Conservation (phyloP, 2,888 invertebrate species). For the Isotomurus palustris region DNA sequence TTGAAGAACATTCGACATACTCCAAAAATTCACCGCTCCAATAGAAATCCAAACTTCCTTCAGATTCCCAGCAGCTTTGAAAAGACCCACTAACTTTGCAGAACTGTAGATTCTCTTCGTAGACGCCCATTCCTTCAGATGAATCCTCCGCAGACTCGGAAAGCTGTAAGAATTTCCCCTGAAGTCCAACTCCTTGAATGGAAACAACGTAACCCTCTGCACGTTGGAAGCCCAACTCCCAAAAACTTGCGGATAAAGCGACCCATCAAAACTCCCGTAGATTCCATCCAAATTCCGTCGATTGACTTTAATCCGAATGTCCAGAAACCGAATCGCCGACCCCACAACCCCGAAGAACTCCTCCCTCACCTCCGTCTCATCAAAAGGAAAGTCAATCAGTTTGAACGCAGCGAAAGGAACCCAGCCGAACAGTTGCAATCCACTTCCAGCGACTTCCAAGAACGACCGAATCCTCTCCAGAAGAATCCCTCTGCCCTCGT, state of each 20-base stretch:
- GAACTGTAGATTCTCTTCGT: slow-evolving; percentile 16
- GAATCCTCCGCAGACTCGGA: slow-evolving; percentile 15
- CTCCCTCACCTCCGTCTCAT: background rate
- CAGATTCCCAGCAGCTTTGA: slow-evolving; percentile 7
- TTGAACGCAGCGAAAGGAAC: slow-evolving; percentile 20
- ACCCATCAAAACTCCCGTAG: slow-evolving; percentile 9
- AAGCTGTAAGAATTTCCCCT: background rate
- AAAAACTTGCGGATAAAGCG: slow-evolving; percentile 15
- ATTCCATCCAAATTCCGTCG: background rate
- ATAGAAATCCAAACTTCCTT: slow-evolving; percentile 24
- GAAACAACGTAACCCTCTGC: slow-evolving; percentile 17
- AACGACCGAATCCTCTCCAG: no score
- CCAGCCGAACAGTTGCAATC: slow-evolving; percentile 19
- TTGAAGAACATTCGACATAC: slow-evolving; percentile 18
- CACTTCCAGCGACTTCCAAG: background rate
- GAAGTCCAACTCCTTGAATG: slow-evolving; percentile 12
- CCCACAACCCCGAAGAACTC: slow-evolving; percentile 16
- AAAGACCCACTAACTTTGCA: slow-evolving; percentile 15
- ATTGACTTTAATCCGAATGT: slow-evolving; percentile 19
- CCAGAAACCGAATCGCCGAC: slow-evolving; percentile 5
- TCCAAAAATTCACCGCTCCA: slow-evolving; percentile 18
- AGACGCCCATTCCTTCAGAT: slow-evolving; percentile 22
- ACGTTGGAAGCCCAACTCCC: slow-evolving; percentile 7
- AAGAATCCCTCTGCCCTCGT: background rate
- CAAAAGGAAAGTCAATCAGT: slow-evolving; percentile 23